Base-by-base conservation (phyloP, 2,113 vertebrate genomes). In the Paramormyrops kingsleyae region DNA sequence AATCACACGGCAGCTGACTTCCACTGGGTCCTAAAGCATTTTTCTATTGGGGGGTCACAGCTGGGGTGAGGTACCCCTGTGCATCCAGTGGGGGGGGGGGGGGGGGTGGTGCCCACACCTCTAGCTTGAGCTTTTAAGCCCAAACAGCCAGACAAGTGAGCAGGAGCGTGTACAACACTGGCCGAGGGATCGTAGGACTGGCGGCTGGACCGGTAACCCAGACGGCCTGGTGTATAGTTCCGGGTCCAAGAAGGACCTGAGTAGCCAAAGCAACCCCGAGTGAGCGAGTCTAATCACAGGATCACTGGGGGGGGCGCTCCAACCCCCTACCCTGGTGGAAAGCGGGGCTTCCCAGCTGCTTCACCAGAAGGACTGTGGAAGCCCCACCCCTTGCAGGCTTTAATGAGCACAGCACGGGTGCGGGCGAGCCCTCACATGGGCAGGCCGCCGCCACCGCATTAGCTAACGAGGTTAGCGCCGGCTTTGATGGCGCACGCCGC, bases 401-500 rank as follows among this genome's bases (percentile, higher is more conserved):
- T 97, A 97, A 97, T 96, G 95, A 96, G 95, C 96, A 95, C 95
- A 95, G 95, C 95, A 95, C 94, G 94, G 94, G 94, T 90, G 93
- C 92, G 92, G 94, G 94, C 93, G 2, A 31, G 4, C 95, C 93
- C 94, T 95, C 95, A 94, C 93, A 94, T 92, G 66, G 89, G 84
- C 94, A 94, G 94, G 96, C 96, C 97, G 96, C 96, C 96, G 94
- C 93, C 91, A 91, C 94, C 95, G 94, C 94, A 96, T 95, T 95
- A 94, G 94, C 96, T 98, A 97, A 97, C 97, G 91, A 97, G 97
- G 97, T 98, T 97, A 98, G 92, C 95, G 95, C 95, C 96, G 96
- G 96, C 97, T 98, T 98, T 98, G 97, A 98, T 98, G 96, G 97
- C 95, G 97, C 96, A 95, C 95, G 96, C 96, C 96, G 95, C 96